A percentile compares a stretch with the other conserved stretches of the same genome.
Evolutionary conservation across 2,113 vertebrate species (phyloP).

Genomic region (Sakesphorus luctuosus): DNA sequence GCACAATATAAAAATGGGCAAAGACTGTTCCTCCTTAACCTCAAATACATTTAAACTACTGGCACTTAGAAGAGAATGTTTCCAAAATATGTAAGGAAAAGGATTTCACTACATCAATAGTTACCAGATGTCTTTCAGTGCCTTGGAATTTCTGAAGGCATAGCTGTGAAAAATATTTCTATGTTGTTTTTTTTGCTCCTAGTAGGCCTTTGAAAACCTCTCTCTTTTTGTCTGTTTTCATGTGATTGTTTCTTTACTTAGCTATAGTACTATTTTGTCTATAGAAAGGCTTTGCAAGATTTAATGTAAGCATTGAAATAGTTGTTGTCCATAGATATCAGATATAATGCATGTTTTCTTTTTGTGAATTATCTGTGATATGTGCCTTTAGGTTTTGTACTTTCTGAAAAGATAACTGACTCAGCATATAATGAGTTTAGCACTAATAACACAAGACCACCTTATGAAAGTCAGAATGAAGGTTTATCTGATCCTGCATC

Average conservation of each 20-base stretch:
- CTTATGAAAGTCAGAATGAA: neutral
- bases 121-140: neutral
- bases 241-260: neutral
- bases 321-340: neutral
- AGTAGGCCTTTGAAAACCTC: neutral
- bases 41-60: neutral
- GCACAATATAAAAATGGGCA: neutral
- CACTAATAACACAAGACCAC: neutral
- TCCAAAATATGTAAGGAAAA: neutral
- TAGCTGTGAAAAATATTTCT: neutral
- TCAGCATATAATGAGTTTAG: neutral
- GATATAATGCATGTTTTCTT: neutral
- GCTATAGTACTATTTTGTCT: neutral
- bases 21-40: neutral
- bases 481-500: neutral
- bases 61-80: neutral
- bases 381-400: neutral
- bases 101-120: neutral
- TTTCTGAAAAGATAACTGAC: neutral
- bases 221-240: neutral
- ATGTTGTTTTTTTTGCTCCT: neutral
- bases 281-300: neutral
- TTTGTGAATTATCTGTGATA: neutral
- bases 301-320: neutral
- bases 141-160: neutral